These are phyloP conservation scores for Harpagoxenus sublaevis DNA, from an alignment of 2,888 invertebrate species.

Conservation along the genomic window DNA sequence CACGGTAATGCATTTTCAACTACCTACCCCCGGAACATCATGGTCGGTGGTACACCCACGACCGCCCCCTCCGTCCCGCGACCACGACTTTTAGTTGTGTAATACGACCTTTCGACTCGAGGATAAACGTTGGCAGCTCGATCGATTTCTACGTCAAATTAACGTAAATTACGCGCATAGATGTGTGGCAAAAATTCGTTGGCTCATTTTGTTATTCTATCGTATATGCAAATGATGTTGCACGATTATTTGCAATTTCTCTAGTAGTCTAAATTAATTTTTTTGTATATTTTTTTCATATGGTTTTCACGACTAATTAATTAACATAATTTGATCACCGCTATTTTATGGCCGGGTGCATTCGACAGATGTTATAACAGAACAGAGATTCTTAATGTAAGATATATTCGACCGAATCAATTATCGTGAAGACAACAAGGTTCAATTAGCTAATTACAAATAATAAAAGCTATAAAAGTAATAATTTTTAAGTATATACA, in stretches of 20 bases:
- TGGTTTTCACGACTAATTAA: neutral
- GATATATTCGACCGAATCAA: neutral
- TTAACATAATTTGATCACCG: neutral
- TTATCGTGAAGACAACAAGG: neutral
- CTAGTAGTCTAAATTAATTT: neutral
- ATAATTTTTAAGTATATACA: neutral
- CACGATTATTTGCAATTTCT: neutral
- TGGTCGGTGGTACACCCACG: slow-evolving; percentile 59
- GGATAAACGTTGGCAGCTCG: slow-evolving; percentile 46
- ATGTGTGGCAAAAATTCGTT: slow-evolving; percentile 1
- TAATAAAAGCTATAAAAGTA: neutral
- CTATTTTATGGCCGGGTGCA: neutral
- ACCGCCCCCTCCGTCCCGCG: slow-evolving; percentile 32
- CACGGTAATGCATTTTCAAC: slow-evolving; percentile 85
- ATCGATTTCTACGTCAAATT: slow-evolving; percentile 71
- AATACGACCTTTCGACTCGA: slow-evolving; percentile 65
- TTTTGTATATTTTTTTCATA: neutral
- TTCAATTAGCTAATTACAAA: slow-evolving; percentile 8
- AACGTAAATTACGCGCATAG: slow-evolving; percentile 60
- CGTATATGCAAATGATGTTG: neutral
- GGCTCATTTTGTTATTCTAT: neutral
- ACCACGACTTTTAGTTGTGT: slow-evolving; percentile 63
- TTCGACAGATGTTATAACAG: slow-evolving; percentile 24
- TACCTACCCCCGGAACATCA: slow-evolving; percentile 66
- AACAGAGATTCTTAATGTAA: slow-evolving; percentile 15